Conservation (phyloP, 2,888 invertebrate genomes). For the Callyntrura sp. region DNA sequence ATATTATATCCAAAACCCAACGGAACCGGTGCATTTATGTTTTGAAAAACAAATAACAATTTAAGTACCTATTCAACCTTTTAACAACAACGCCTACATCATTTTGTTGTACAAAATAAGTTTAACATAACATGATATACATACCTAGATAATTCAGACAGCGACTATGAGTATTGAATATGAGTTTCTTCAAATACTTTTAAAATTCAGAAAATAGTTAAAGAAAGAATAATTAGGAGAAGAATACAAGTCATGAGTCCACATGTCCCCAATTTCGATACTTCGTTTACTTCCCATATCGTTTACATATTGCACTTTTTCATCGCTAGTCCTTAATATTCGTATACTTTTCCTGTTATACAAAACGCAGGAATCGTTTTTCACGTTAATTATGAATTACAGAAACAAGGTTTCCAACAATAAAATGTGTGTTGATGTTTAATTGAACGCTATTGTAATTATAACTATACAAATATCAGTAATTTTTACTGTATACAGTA, state of each 20-base stretch:
- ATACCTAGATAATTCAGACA: neutral
- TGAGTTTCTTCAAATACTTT: neutral
- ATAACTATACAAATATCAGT: conserved; percentile 8
- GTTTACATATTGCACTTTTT: neutral
- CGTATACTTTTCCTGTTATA: neutral
- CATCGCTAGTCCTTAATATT: conserved; percentile 15
- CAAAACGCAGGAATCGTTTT: conserved; percentile 4
- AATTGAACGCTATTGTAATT: conserved; percentile 33
- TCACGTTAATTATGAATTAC: too few relatives aligned
- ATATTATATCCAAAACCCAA: neutral
- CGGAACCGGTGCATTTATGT: conserved; percentile 31
- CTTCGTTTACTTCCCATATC: neutral
- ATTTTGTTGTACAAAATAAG: conserved; percentile 14
- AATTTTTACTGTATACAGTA: conserved; percentile 35
- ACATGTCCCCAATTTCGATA: neutral
- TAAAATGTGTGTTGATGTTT: neutral
- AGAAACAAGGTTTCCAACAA: conserved; percentile 7
- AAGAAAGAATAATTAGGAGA: too few relatives aligned
- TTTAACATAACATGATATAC: neutral
- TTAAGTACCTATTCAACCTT: conserved; percentile 34
- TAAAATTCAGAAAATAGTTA: neutral
- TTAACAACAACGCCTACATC: neutral
- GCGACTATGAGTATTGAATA: neutral
- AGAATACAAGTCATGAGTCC: too few relatives aligned
- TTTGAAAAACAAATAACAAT: conserved; percentile 17